phyloP scores from a whole-genome alignment of 2,888 invertebrate species.

The Dysmachus trigonus region DNA sequence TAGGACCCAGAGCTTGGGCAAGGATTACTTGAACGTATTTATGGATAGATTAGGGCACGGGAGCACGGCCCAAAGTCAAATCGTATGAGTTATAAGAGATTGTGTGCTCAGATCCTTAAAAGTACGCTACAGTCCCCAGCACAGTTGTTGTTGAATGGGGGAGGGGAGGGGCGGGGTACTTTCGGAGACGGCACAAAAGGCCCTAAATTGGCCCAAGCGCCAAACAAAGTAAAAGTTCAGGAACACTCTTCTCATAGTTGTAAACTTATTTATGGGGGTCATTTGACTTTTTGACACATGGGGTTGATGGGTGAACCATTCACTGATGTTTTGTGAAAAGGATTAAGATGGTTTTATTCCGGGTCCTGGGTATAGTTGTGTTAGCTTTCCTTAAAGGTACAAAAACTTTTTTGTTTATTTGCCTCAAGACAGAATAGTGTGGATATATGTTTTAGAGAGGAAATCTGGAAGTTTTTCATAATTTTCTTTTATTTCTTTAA shows the following conservation, averaged over 20 bases:
- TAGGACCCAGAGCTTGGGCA: slow-evolving; percentile 28
- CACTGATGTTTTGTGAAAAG: slow-evolving; percentile 36
- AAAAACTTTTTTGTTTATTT: not conserved
- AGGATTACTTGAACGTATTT: slow-evolving; percentile 42
- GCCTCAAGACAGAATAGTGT: not conserved
- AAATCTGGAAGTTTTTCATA: too few species aligned
- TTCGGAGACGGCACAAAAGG: slow-evolving; percentile 24
- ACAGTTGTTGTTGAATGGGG: not conserved
- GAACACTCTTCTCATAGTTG: slow-evolving; percentile 43
- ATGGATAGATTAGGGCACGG: slow-evolving; percentile 38
- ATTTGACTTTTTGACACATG: slow-evolving; percentile 50
- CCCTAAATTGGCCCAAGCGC: slow-evolving; percentile 29
- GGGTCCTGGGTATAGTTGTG: not conserved
- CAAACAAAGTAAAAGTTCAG: slow-evolving; percentile 45
- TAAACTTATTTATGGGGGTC: slow-evolving; percentile 49
- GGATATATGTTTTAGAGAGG: not conserved
- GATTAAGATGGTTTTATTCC: slow-evolving; percentile 39
- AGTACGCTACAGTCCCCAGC: not conserved
- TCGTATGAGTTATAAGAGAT: slow-evolving; percentile 40
- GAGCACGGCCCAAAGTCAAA: not conserved
- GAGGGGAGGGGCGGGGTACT: not conserved
- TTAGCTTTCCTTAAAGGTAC: not conserved
- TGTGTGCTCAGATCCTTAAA: slow-evolving; percentile 14
- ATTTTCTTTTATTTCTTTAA: too few species aligned
- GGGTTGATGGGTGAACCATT: slow-evolving; percentile 42